Base-by-base conservation (phyloP, 2,113 vertebrate species). In the Saccopteryx leptura region DNA sequence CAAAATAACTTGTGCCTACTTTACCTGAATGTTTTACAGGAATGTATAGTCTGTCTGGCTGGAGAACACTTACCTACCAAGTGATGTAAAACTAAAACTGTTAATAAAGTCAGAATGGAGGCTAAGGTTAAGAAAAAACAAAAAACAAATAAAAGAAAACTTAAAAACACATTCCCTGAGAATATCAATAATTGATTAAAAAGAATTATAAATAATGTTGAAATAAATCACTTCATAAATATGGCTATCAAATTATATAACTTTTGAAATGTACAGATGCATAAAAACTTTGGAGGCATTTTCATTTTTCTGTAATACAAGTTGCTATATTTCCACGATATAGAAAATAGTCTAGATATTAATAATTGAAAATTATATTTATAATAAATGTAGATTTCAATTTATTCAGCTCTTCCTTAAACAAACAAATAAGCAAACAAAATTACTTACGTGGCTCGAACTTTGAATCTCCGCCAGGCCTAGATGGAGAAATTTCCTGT, bases 401-500 rank as follows among this genome's bases (percentile, higher is more conserved):
- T 65, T 89, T 86, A 61, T 61, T 74, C 17, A 82, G 15, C 74
- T 60, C 86, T 78, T 94, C 15, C 63, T 60, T 82, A 96, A 91
- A 96, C 63, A 93, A 90, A 91, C 1, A 93, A 93, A 74, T 11
- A 66, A 91, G 69, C 31, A 72, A 66, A 61, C 24, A 79, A 84
- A 94, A 94, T 86, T 83, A 98, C 98, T 61, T 98, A 99, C 98
- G 97, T 96, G 98, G 98, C 12, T 98, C 94, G 33, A 98, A 98
- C 94, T 99, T 98, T 72, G 98, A 94, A 83, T 99, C 98, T 98
- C 99, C 98, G 8, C 97, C 98, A 93, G 98, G 98, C 92, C 98
- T 99, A 69, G 99, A 97, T 81, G 98, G 98, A 75, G 98, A 98
- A 60, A 98, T 98, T 90, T 97, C 98, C 82, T 99, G 99, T 91